These are phyloP conservation scores for Auanema sp. DNA, from an alignment of 2,888 invertebrate species.

Conservation along the genomic window DNA sequence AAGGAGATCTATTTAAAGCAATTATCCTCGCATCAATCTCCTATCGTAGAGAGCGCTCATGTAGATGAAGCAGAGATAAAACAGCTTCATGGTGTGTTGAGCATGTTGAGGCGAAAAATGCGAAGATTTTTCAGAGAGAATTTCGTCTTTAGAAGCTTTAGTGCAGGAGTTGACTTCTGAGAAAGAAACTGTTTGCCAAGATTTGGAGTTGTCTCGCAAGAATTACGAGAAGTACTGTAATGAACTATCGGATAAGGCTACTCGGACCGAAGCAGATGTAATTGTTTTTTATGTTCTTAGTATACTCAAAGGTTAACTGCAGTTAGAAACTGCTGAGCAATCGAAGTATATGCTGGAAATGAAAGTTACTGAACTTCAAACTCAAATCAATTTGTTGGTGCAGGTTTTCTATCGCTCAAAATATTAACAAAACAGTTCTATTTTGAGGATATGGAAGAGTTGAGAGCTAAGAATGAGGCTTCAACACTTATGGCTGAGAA, in stretches of 20 bases:
- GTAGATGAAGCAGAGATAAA: slow-evolving; percentile 1
- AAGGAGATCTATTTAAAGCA: slow-evolving; percentile 49
- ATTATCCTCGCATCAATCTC: slow-evolving; percentile 24
- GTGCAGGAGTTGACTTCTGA: slow-evolving; percentile 14
- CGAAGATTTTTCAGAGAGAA: slow-evolving; percentile 3
- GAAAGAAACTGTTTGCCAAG: slow-evolving; percentile 25
- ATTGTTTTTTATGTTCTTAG: no score
- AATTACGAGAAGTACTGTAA: slow-evolving; percentile 14
- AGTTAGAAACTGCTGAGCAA: not conserved
- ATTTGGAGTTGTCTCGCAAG: slow-evolving; percentile 17
- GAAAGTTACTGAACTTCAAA: slow-evolving; percentile 7
- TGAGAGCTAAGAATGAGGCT: no score
- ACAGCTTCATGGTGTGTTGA: slow-evolving; percentile 4
- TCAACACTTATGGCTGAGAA: no score
- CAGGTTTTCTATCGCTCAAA: not conserved
- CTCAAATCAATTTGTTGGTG: not conserved
- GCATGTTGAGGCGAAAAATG: not conserved
- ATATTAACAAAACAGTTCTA: no score
- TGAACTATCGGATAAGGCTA: slow-evolving; percentile 16
- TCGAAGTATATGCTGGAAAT: slow-evolving; percentile 10
- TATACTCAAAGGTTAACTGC: not conserved
- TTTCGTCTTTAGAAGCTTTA: slow-evolving; percentile 5
- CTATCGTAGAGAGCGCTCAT: not conserved
- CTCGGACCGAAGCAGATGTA: slow-evolving; percentile 2
- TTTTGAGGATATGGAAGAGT: no score